Conservation (phyloP, 2,888 invertebrate genomes). For the Eupithecia subumbrata region DNA sequence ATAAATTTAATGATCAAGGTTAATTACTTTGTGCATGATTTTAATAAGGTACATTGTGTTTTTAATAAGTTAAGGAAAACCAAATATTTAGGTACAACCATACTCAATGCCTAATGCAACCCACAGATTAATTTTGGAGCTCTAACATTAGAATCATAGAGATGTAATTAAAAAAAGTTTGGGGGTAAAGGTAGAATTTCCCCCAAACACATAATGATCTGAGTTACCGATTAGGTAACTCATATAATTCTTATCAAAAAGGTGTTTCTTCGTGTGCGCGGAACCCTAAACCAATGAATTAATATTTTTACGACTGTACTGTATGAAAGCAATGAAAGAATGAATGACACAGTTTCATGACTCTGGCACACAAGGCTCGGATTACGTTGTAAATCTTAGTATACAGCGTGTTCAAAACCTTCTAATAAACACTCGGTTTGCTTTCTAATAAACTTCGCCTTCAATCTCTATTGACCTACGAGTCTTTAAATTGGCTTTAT, state of each 20-base stretch:
- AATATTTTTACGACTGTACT: slow-evolving; percentile 4
- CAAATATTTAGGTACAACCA: too few relatives aligned
- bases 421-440: neutral
- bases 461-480: neutral
- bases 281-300: neutral
- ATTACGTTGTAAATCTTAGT: slow-evolving; percentile 22
- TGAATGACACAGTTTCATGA: slow-evolving; percentile 55
- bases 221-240: neutral
- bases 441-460: neutral
- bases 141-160: too few relatives aligned
- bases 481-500: neutral
- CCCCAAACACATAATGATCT: too few relatives aligned
- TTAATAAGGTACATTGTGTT: too few relatives aligned
- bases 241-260: neutral
- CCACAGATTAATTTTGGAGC: too few relatives aligned
- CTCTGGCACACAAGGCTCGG: slow-evolving; percentile 39
- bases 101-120: too few relatives aligned
- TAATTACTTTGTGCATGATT: too few relatives aligned
- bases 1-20: too few relatives aligned
- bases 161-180: too few relatives aligned
- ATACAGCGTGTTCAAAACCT: slow-evolving; percentile 20
- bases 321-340: slow-evolving; percentile 36
- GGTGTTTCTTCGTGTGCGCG: neutral
- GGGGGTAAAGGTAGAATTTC: too few relatives aligned
- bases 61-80: too few relatives aligned